Evolutionary conservation across 1,140 invertebrate species (phyloP).

Genomic region (Drosophila arawakana): DNA sequence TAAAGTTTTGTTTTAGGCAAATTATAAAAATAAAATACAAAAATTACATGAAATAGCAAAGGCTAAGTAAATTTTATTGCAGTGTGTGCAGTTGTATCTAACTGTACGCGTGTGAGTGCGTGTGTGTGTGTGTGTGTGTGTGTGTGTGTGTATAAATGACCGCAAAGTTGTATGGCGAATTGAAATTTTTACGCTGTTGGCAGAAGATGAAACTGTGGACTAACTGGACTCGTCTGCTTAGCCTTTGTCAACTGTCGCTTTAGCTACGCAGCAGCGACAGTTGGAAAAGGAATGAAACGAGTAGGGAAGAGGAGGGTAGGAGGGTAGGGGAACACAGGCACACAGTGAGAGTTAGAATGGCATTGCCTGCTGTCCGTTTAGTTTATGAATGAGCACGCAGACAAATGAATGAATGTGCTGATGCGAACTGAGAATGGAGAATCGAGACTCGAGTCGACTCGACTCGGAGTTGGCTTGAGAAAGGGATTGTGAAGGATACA

Average conservation of each 20-base stretch:
- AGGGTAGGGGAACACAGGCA: not conserved
- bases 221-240: conserved; percentile 73
- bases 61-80: too few species aligned
- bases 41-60: too few species aligned
- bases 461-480: not conserved
- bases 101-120: not conserved
- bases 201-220: conserved; percentile 68
- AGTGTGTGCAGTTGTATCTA: too few species aligned
- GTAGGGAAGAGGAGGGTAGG: too few species aligned
- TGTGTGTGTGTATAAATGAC: conserved; percentile 65
- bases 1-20: too few species aligned
- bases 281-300: conserved; percentile 41
- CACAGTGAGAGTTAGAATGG: not conserved
- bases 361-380: conserved; percentile 54
- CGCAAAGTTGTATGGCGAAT: conserved; percentile 77
- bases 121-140: conserved; percentile 19
- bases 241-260: conserved; percentile 80
- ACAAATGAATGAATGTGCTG: conserved; percentile 63
- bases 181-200: conserved; percentile 76
- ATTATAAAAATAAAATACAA: too few species aligned
- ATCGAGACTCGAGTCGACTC: conserved; percentile 17
- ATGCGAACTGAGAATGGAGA: conserved; percentile 27
- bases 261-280: conserved; percentile 61
- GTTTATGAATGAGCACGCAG: conserved; percentile 74
- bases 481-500: conserved; percentile 29